Conservation (phyloP, 2,113 vertebrate species). For the Myrmecophaga tridactyla region DNA sequence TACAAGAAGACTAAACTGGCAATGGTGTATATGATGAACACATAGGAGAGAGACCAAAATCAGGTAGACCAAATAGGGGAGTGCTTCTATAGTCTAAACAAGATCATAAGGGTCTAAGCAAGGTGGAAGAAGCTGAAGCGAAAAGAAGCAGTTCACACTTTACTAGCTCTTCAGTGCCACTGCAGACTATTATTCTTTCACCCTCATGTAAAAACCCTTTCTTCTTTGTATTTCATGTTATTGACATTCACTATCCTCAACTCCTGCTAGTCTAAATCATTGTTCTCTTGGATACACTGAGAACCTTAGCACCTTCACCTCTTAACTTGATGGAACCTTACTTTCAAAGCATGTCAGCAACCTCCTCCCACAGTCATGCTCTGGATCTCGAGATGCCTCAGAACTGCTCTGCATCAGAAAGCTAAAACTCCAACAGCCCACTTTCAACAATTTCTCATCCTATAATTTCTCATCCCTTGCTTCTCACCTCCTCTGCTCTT, state of each 20-base stretch:
- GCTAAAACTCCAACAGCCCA: not conserved
- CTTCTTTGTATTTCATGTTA: not conserved
- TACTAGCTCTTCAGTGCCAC: not conserved
- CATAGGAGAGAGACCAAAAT: not conserved
- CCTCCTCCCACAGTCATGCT: not conserved
- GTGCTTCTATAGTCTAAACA: not conserved
- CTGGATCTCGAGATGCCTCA: not conserved
- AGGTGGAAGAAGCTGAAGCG: not conserved
- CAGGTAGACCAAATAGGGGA: not conserved
- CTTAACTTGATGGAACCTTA: not conserved
- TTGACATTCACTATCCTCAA: too few species aligned
- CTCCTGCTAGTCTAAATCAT: not conserved
- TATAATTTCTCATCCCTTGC: not conserved
- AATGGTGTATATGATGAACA: not conserved
- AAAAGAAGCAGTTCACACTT: not conserved
- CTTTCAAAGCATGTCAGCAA: not conserved
- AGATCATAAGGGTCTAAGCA: not conserved
- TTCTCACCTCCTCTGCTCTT: not conserved
- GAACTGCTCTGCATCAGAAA: not conserved
- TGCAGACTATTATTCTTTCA: not conserved
- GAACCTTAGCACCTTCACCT: not conserved
- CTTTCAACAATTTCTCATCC: not conserved
- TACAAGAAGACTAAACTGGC: not conserved
- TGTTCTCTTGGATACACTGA: not conserved
- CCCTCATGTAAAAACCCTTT: not conserved